phyloP scores from a whole-genome alignment of 2,888 invertebrate genomes.

The Spodoptera exigua region DNA sequence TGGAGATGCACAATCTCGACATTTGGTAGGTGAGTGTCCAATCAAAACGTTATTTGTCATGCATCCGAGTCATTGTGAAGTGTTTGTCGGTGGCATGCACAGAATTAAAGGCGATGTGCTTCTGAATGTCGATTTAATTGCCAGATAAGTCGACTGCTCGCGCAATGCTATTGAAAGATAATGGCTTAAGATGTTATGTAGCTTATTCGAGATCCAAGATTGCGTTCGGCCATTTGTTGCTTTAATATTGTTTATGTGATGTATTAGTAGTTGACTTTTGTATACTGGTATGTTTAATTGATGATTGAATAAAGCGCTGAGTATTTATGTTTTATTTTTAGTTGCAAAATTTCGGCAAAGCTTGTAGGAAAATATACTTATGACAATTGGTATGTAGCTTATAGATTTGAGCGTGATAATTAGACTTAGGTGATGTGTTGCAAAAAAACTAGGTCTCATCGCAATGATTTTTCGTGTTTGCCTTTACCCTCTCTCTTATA shows the following conservation, averaged over 20 bases:
- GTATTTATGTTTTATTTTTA: no score
- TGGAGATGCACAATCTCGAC: conserved; percentile 62
- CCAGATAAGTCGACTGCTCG: conserved; percentile 84
- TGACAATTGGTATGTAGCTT: no score
- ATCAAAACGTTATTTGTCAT: conserved; percentile 89
- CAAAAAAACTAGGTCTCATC: no score
- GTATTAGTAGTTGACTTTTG: conserved; percentile 38
- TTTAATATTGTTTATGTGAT: conserved; percentile 56
- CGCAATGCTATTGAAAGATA: conserved; percentile 86
- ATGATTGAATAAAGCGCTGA: no score
- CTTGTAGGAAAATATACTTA: no score
- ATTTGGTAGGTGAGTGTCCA: conserved; percentile 76
- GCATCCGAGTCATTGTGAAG: conserved; percentile 85
- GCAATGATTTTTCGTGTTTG: no score
- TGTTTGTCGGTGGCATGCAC: conserved; percentile 83
- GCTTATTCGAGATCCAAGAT: conserved; percentile 78
- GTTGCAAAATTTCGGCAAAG: no score
- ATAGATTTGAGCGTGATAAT: no score
- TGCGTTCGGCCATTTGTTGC: conserved; percentile 60
- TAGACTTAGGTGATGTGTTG: no score
- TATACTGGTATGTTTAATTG: neutral
- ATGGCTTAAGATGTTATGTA: conserved; percentile 85
- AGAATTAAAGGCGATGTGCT: conserved; percentile 85
- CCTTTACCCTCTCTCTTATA: no score
- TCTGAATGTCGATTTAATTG: conserved; percentile 89